A percentile compares a stretch with the other conserved stretches of the same genome.
Evolutionary conservation across 2,797 vertebrate genomes (phyloP).

Genomic region (Characodon lateralis): DNA sequence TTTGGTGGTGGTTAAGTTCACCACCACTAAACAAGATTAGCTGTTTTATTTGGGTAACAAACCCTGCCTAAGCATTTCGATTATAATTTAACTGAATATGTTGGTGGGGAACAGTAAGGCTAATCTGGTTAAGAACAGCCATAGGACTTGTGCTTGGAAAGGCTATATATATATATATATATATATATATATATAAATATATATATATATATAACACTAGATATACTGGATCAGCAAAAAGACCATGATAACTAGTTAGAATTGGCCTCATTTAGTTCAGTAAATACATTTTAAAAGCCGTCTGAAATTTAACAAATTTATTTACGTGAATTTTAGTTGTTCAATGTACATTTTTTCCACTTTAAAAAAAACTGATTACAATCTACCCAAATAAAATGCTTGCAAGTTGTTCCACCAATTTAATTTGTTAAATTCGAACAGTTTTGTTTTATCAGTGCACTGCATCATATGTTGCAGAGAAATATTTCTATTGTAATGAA

Average conservation of each 20-base stretch:
- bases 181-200: too few relatives aligned
- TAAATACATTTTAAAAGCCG: neutral
- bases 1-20: neutral
- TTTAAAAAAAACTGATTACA: neutral
- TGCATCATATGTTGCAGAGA: constrained; percentile 6
- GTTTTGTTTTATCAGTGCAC: neutral
- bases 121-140: neutral
- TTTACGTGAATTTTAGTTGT: neutral
- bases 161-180: too few relatives aligned
- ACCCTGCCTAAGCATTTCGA: neutral
- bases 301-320: neutral
- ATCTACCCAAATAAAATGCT: neutral
- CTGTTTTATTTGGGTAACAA: neutral
- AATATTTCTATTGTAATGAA: neutral
- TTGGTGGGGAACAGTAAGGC: neutral
- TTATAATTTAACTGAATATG: neutral
- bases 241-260: neutral
- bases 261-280: neutral
- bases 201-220: too few relatives aligned
- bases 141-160: neutral
- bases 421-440: neutral
- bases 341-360: neutral
- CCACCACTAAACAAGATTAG: neutral
- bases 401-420: neutral
- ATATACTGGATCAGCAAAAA: neutral